Percentiles rank a stretch among this genome's conserved stretches.
Evolutionary conservation across 2,797 vertebrate genomes (phyloP).

Genomic region (Falco cherrug): DNA sequence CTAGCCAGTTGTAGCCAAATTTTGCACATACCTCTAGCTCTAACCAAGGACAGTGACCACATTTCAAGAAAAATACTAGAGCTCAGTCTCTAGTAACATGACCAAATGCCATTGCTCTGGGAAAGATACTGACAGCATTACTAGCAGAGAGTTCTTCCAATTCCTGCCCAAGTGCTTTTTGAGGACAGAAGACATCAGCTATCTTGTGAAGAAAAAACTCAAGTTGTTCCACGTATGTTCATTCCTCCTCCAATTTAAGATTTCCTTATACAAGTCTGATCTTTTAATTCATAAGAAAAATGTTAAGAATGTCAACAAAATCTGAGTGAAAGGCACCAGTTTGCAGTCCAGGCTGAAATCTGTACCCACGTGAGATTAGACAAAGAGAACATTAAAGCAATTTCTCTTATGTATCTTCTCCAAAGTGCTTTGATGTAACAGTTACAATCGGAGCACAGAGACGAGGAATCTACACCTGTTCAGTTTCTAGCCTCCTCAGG

Average conservation of each 20-base stretch:
- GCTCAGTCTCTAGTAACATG: neutral
- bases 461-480: neutral
- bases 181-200: neutral
- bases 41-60: neutral
- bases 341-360: neutral
- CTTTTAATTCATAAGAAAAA: neutral
- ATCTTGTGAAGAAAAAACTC: too few species aligned
- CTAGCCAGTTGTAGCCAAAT: neutral
- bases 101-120: neutral
- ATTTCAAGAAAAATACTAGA: slow-evolving; percentile 4
- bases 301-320: neutral
- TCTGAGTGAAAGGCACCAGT: neutral
- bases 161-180: slow-evolving; percentile 32
- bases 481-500: neutral
- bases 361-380: neutral
- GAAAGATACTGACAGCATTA: neutral
- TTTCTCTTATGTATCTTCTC: neutral
- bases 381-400: neutral
- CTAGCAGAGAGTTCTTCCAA: neutral
- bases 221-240: neutral
- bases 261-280: neutral
- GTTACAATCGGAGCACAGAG: neutral
- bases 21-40: neutral
- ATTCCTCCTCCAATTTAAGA: neutral
- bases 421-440: neutral